Base-by-base conservation (phyloP, 35 echinoderm and acorn worm genomes). In the Acanthaster planci region DNA sequence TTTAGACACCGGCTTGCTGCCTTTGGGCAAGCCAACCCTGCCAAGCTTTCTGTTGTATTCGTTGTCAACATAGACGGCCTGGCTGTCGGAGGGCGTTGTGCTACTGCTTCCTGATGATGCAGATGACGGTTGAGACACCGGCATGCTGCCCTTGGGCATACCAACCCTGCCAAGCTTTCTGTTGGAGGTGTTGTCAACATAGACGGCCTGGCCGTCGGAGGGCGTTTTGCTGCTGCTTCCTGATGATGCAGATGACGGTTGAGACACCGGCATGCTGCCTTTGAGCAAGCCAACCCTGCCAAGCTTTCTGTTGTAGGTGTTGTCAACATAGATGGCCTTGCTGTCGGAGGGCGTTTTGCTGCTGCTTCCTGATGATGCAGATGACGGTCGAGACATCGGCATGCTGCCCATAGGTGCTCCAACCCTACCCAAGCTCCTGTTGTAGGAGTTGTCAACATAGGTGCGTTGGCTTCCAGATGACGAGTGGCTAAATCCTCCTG, bases 301-400 rank as follows among this genome's bases (percentile, higher is more conserved):
- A 0, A 55, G 52, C 52, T 55, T 0, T 55, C 52, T 10, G 86
- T 88, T 88, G 55, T 60, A 88, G 22, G 86, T 19, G 40, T 88
- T 88, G 23, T 88, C 86, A 64, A 67, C 86, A 22, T 88, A 88
- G 37, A 77, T 88, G 4, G 60, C 58, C 0, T 51, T 10, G 57
- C 76, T 40, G 22, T 80, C 86, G 40, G 42, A 77, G 38, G 79
- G 80, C 15, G 86, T 80, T 1, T 81, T 60, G 6, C 54, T 14
- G 40, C 76, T 40, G 36, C 15, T 1, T 38, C 4, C 68, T 40
- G 7, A 31, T 67, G 60, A 58, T 68, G 17, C 38, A 57, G 40
- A 19, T 38, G 55, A 86, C 23, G 55, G 76, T 50, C 67, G 32
- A 50, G 26, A 51, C 82, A 42, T 21, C 22, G 55, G 32, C 60